Conservation (phyloP, 2,113 vertebrate species). For the Orientallactaga bullata region DNA sequence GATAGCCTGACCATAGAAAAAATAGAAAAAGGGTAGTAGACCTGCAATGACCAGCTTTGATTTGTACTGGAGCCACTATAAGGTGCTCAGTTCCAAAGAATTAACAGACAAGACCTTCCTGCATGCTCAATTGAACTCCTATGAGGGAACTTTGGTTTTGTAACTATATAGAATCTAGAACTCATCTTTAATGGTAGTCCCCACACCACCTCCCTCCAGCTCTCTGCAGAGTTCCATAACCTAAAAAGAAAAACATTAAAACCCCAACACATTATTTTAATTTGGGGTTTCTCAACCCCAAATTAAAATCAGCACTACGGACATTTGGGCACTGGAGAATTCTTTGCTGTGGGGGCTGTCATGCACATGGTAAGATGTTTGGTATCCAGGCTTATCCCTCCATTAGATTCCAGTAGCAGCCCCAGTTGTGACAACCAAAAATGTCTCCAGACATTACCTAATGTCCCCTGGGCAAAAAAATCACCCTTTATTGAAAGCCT, state of each 20-base stretch:
- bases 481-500: constrained; percentile 21
- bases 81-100: background rate
- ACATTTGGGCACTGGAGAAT: background rate
- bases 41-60: background rate
- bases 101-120: accelerated
- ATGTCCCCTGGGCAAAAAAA: background rate
- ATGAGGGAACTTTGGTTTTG: background rate
- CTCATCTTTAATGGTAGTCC: background rate
- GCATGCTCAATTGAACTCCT: background rate
- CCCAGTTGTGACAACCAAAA: constrained; percentile 59
- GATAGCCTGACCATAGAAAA: background rate
- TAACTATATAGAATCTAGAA: background rate
- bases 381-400: constrained; percentile 20
- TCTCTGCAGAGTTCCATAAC: background rate
- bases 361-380: background rate
- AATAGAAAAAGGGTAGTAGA: background rate
- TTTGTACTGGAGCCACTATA: background rate
- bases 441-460: constrained; percentile 60
- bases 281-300: constrained; percentile 64
- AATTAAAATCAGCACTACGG: constrained; percentile 59
- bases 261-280: constrained; percentile 69
- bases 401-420: constrained; percentile 60
- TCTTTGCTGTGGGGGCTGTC: constrained; percentile 35
- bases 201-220: background rate
- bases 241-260: constrained; percentile 58